These are phyloP conservation scores for Ivindomyrus marchei DNA, from an alignment of 2,113 vertebrate genomes.

Conservation along the genomic window DNA sequence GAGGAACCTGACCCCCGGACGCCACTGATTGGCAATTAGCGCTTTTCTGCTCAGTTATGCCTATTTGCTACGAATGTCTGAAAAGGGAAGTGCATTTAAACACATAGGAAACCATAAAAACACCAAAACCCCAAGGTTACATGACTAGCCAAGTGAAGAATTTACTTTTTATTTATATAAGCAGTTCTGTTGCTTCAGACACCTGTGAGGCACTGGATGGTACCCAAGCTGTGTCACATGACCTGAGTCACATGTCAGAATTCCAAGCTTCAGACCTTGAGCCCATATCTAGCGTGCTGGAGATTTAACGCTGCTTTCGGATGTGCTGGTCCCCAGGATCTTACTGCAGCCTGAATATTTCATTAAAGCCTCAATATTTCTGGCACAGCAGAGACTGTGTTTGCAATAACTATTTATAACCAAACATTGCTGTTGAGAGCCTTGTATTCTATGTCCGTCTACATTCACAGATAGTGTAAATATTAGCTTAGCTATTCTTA, in stretches of 20 bases:
- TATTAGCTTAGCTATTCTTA: background rate
- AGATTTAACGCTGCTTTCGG: background rate
- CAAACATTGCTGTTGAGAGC: background rate
- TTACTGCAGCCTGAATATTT: background rate
- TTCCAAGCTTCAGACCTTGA: background rate
- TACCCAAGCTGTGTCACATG: background rate
- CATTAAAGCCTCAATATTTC: background rate
- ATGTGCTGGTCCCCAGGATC: background rate
- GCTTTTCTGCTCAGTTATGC: background rate
- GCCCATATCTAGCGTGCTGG: background rate
- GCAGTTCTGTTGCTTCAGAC: background rate
- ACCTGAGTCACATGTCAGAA: background rate
- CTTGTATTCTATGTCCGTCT: background rate
- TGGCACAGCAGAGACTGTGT: background rate
- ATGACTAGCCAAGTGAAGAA: background rate
- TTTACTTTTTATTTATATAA: background rate
- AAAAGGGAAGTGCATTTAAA: background rate
- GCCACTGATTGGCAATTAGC: constrained; percentile 4
- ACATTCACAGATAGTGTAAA: background rate
- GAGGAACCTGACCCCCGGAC: background rate
- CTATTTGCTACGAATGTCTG: background rate
- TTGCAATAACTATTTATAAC: background rate
- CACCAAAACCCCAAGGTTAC: background rate
- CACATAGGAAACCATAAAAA: background rate
- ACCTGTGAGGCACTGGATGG: background rate